Evolutionary conservation across 2,113 vertebrate genomes (phyloP), one percentile per base, ranked within the genome.

Genomic region (Megalops atlanticus): DNA sequence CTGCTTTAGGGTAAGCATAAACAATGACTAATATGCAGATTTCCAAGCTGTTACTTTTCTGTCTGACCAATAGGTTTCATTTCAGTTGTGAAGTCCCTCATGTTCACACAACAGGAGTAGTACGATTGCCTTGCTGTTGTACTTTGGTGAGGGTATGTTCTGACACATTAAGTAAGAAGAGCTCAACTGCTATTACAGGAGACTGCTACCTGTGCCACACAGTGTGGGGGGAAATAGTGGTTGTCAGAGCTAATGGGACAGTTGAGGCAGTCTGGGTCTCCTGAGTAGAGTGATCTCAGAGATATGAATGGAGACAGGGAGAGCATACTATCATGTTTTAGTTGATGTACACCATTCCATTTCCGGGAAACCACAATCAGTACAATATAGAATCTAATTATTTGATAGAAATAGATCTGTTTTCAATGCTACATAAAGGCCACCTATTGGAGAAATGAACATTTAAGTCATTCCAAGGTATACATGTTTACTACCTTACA

Each of bases 1-100:
- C 88, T 99, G 97, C 87, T 99, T 99, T 93, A 96, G 96, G 96
- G 98, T 99, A 94, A 94, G 93, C 89, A 0, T 3, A 31, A 24
- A 4, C n/a, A 33, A 47, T 54, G 49, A 2, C 2, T 11, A 11
- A 52, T 45, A 54, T 58, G 24, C 49, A n/a, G n/a, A n/a, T n/a
- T n/a, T n/a, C n/a, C n/a, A n/a, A n/a, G n/a, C n/a, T n/a, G n/a
- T n/a, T n/a, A n/a, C n/a, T n/a, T n/a, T n/a, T n/a, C n/a, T n/a
- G n/a, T n/a, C n/a, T n/a, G n/a, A n/a, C n/a, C n/a, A n/a, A n/a
- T n/a, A n/a, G 4, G 35, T 79, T 47, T 35, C 77, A 38, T 58
- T 24, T 40, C 14, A n/a, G 41, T 16, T 11, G 24, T 75, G n/a
- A 47, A 40, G 18, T 45, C 74, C 2, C n/a, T n/a, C 14, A 27